Conservation (phyloP, 2,113 vertebrate species). For the Labeo catla region DNA sequence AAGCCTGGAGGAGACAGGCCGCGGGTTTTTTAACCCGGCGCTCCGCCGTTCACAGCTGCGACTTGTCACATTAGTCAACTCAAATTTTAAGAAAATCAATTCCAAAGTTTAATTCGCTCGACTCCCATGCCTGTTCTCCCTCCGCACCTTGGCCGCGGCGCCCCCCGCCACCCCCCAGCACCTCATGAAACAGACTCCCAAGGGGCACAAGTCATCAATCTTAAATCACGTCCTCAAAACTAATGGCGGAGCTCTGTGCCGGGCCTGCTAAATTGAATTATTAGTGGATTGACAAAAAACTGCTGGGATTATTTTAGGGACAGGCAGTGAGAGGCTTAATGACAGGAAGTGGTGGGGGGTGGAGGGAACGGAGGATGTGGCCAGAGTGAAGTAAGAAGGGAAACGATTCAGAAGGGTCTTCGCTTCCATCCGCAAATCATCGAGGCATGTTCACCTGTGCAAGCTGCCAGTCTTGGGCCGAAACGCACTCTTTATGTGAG, state of each 20-base stretch:
- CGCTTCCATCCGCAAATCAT: slow-evolving; percentile 69
- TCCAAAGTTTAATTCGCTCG: slow-evolving; percentile 78
- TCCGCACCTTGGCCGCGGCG: slow-evolving; percentile 67
- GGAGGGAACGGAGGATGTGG: slow-evolving; percentile 58
- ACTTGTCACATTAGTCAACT: slow-evolving; percentile 83
- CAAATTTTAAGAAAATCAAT: slow-evolving; percentile 82
- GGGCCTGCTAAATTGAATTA: slow-evolving; percentile 81
- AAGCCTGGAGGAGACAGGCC: slow-evolving; percentile 81
- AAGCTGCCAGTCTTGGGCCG: slow-evolving; percentile 16
- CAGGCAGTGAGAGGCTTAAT: slow-evolving; percentile 70
- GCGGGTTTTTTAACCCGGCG: slow-evolving; percentile 59
- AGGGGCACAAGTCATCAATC: slow-evolving; percentile 82
- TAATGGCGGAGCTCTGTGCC: slow-evolving; percentile 75
- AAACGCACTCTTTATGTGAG: background rate
- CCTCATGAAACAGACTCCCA: slow-evolving; percentile 70
- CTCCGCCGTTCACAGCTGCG: slow-evolving; percentile 77
- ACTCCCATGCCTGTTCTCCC: slow-evolving; percentile 74
- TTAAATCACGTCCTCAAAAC: slow-evolving; percentile 78
- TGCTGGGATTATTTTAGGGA: slow-evolving; percentile 73
- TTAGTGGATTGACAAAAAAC: slow-evolving; percentile 79
- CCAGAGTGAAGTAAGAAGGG: slow-evolving; percentile 54
- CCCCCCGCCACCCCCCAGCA: slow-evolving; percentile 23
- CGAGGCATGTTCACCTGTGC: slow-evolving; percentile 50
- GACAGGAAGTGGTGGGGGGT: slow-evolving; percentile 64
- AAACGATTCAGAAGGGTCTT: slow-evolving; percentile 39